Evolutionary conservation across 2,888 invertebrate species (phyloP), one percentile per base, ranked within the genome.

Genomic region (Vanessa cardui): DNA sequence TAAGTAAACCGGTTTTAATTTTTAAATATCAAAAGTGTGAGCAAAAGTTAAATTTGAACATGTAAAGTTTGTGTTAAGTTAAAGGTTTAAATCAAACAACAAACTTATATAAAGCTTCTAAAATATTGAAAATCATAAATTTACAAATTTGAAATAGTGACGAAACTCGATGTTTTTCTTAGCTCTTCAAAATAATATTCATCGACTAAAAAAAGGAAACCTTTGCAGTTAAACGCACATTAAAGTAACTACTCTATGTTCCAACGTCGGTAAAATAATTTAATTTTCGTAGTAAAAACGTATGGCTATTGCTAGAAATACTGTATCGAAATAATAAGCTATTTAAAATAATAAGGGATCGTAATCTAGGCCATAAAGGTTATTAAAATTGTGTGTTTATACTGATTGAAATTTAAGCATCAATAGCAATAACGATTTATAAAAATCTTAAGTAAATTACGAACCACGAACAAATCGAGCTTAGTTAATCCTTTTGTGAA

Each of bases 271-370:
- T 58, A 58, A n/a, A 39, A 58, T 49, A 58, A 58, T 44, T 39
- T 58, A 39, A 58, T 12, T 39, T 58, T 58, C 58, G 18, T 58
- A 39, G 39, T 58, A 58, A 39, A 58, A 39, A 39, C 12, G n/a
- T 16, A 58, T 18, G 16, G 44, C 44, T 20, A 39, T 8, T 18
- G 58, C 39, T 58, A 39, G 39, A 44, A 58, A 39, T 20, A 58
- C 9, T 18, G 39, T 20, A 58, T 58, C 8, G 44, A 58, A 58
- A 58, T 58, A 58, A 58, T 58, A 44, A 44, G 58, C 6, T 39
- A 58, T 58, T 39, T 58, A 58, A 58, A 58, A 44, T 44, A 44
- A 58, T 58, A 58, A 58, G 20, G 18, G 44, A 58, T 58, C 44
- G 20, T 58, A 58, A 58, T 58, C 58, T n/a, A 58, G 6, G 58